These are phyloP conservation scores for Probosciger aterrimus DNA, from an alignment of 2,113 vertebrate species.

Conservation along the genomic window DNA sequence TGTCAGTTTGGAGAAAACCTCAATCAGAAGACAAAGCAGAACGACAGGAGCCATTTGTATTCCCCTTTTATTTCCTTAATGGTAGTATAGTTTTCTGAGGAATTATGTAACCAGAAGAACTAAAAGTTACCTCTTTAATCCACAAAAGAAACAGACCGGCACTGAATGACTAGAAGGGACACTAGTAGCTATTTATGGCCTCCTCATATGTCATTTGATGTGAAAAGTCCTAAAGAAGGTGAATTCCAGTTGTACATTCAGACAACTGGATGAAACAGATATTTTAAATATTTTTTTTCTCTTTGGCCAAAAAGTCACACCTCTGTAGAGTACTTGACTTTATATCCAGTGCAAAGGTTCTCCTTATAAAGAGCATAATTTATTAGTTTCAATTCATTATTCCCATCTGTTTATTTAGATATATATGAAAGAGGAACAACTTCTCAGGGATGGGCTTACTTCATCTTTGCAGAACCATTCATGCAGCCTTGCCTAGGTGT, in stretches of 20 bases:
- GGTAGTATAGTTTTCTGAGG: not conserved
- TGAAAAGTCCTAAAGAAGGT: not conserved
- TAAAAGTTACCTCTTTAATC: not conserved
- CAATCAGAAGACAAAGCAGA: not conserved
- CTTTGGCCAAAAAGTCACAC: not conserved
- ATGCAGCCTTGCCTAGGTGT: rapidly evolving
- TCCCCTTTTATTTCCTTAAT: not conserved
- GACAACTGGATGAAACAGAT: not conserved
- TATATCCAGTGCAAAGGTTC: not conserved
- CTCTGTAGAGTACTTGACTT: not conserved
- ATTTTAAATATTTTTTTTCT: not conserved
- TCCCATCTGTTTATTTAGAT: not conserved
- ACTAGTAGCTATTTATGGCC: not conserved
- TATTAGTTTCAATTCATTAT: not conserved
- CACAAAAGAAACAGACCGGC: not conserved
- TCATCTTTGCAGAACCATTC: not conserved
- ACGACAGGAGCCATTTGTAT: not conserved
- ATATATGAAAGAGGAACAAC: not conserved
- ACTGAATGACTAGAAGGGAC: not conserved
- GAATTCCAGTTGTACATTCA: not conserved
- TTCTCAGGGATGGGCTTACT: not conserved
- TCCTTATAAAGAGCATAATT: not conserved
- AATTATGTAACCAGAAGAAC: not conserved
- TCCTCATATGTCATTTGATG: not conserved
- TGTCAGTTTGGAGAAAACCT: not conserved